Evolutionary conservation across 2,888 invertebrate genomes (phyloP).

Genomic region (Alentia gelatinosa): DNA sequence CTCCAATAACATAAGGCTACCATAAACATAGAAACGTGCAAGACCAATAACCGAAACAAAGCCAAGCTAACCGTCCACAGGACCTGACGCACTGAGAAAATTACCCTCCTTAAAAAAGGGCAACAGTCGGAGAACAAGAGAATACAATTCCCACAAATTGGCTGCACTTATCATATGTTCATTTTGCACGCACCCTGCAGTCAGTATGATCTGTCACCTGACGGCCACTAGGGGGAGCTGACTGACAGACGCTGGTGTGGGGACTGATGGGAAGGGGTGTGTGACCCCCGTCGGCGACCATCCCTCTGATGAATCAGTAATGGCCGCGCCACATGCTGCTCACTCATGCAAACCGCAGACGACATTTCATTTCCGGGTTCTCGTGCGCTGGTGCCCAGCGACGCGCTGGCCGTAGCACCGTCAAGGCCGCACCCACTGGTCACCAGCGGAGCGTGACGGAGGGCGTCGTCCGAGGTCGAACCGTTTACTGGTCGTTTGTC

Average conservation of each 20-base stretch:
- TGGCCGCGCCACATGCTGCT: too few species aligned
- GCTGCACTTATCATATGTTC: neutral
- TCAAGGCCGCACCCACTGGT: neutral
- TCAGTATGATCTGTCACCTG: too few species aligned
- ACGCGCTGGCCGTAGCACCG: neutral
- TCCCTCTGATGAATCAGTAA: too few species aligned
- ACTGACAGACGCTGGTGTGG: too few species aligned
- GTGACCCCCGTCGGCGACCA: too few species aligned
- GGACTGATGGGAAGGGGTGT: too few species aligned
- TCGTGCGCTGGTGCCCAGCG: neutral
- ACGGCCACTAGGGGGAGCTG: too few species aligned
- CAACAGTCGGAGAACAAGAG: neutral
- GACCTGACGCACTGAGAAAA: neutral
- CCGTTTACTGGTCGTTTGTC: neutral
- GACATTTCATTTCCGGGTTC: neutral
- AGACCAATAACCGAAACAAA: too few species aligned
- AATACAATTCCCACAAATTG: neutral
- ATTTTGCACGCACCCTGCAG: neutral
- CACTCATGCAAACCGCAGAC: neutral
- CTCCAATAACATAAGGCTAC: too few species aligned
- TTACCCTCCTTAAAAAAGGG: neutral
- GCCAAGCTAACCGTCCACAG: too few species aligned
- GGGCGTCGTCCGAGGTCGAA: neutral
- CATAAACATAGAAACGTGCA: too few species aligned
- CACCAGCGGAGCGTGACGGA: neutral